phyloP scores from a whole-genome alignment of 2,113 vertebrate genomes.

The Gobius niger region DNA sequence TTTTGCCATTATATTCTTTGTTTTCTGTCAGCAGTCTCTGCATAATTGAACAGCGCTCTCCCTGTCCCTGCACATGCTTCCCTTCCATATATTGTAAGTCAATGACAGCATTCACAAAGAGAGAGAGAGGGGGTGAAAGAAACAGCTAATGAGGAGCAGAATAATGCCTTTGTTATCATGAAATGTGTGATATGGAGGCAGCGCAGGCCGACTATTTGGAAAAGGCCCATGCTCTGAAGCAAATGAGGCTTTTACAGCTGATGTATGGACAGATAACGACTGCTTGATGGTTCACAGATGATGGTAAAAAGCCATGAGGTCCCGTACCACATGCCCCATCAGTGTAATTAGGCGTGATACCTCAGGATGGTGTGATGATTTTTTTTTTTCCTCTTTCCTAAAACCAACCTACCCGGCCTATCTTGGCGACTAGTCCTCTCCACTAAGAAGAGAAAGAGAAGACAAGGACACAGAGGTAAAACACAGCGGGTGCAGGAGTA shows the following conservation, averaged over 20 bases:
- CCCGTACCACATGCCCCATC: slow-evolving; percentile 26
- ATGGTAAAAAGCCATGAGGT: slow-evolving; percentile 37
- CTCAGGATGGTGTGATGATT: background rate
- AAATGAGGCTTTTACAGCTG: slow-evolving; percentile 51
- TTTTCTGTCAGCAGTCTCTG: no score
- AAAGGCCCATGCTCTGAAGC: slow-evolving; percentile 29
- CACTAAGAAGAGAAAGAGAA: slow-evolving; percentile 82
- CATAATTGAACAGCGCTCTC: no score
- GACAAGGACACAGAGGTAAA: slow-evolving; percentile 43
- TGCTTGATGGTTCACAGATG: slow-evolving; percentile 37
- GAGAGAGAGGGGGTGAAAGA: slow-evolving; percentile 1
- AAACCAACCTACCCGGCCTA: slow-evolving; percentile 94
- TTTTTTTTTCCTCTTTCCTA: slow-evolving; percentile 8
- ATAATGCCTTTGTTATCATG: slow-evolving; percentile 28
- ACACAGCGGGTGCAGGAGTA: slow-evolving; percentile 29
- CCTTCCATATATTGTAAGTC: no score
- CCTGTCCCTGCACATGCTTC: no score
- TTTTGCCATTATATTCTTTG: no score
- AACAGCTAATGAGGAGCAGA: slow-evolving; percentile 19
- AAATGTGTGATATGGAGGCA: slow-evolving; percentile 31
- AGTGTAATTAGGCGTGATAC: slow-evolving; percentile 50
- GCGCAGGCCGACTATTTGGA: slow-evolving; percentile 1
- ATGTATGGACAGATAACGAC: slow-evolving; percentile 47
- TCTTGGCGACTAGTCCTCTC: slow-evolving; percentile 90
- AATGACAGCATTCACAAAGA: slow-evolving; percentile 10